Conservation (phyloP, 2,113 vertebrate genomes). For the Solea senegalensis region DNA sequence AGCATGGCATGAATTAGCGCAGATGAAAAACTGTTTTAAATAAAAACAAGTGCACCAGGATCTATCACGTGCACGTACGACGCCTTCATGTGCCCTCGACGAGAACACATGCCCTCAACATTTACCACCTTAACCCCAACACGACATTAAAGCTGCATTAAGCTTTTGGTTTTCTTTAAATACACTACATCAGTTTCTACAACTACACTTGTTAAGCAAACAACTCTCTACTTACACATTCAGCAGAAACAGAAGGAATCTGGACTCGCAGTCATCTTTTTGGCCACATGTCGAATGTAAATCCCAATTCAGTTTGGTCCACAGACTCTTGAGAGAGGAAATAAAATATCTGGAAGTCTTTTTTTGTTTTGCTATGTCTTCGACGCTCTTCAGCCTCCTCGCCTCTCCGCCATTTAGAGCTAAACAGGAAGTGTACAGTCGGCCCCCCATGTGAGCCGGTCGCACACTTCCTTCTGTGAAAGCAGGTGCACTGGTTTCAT, state of each 20-base stretch:
- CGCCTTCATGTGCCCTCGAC: conserved; percentile 20
- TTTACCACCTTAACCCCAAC: conserved; percentile 23
- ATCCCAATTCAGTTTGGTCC: conserved; percentile 70
- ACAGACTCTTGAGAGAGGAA: conserved; percentile 66
- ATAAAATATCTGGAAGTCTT: conserved; percentile 56
- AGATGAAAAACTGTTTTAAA: conserved; percentile 19
- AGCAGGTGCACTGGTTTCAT: conserved; percentile 38
- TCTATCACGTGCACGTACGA: conserved; percentile 39
- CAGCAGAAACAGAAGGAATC: conserved; percentile 75
- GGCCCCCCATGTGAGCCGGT: conserved; percentile 33
- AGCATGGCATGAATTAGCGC: conserved; percentile 37
- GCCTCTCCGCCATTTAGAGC: conserved; percentile 41
- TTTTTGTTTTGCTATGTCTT: conserved; percentile 47
- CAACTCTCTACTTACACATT: conserved; percentile 79
- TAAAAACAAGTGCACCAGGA: conserved; percentile 24
- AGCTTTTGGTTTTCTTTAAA: conserved; percentile 36
- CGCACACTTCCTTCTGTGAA: conserved; percentile 49
- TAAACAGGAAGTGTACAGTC: conserved; percentile 56
- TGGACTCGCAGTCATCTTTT: conserved; percentile 77
- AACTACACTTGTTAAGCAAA: conserved; percentile 65
- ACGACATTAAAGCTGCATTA: conserved; percentile 71
- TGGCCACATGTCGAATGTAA: conserved; percentile 69
- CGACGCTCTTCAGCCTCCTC: conserved; percentile 59
- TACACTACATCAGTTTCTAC: conserved; percentile 17
- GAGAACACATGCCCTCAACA: conserved; percentile 39